phyloP scores from a whole-genome alignment of 1,140 invertebrate species.

The Argopecten irradians region DNA sequence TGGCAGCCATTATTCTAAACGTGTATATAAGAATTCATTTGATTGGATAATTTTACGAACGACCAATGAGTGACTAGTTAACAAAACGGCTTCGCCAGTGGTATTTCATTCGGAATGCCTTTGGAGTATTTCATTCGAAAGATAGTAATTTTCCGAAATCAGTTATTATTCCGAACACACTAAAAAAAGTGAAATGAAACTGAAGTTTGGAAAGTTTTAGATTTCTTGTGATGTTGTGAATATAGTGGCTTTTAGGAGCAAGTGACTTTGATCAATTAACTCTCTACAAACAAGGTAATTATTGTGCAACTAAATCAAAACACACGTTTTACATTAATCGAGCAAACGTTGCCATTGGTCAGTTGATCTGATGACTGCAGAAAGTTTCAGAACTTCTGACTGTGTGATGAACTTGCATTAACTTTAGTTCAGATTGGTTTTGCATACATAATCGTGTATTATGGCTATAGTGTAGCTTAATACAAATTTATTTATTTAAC shows the following conservation, averaged over 20 bases:
- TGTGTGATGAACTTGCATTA: too few relatives aligned
- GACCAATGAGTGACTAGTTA: slow-evolving; percentile 27
- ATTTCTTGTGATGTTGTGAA: not conserved
- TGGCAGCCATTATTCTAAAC: slow-evolving; percentile 57
- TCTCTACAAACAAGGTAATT: not conserved
- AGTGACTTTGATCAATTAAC: not conserved
- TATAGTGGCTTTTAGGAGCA: not conserved
- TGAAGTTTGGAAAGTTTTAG: not conserved
- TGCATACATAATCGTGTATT: too few relatives aligned
- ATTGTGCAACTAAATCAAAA: not conserved
- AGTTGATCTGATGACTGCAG: not conserved
- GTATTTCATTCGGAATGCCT: slow-evolving; percentile 3
- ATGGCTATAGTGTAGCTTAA: too few relatives aligned
- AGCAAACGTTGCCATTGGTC: not conserved
- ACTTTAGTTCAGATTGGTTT: too few relatives aligned
- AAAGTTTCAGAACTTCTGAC: not conserved
- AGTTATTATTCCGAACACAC: not conserved
- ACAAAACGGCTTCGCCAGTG: not conserved
- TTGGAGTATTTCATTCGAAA: not conserved
- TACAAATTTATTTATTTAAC: too few relatives aligned
- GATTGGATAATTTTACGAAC: slow-evolving; percentile 34
- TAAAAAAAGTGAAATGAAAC: slow-evolving; percentile 9
- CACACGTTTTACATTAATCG: not conserved
- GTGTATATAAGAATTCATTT: slow-evolving; percentile 43
- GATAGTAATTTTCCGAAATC: not conserved